Evolutionary conservation across 2,888 invertebrate genomes (phyloP).

Genomic region (Diogma glabrata): DNA sequence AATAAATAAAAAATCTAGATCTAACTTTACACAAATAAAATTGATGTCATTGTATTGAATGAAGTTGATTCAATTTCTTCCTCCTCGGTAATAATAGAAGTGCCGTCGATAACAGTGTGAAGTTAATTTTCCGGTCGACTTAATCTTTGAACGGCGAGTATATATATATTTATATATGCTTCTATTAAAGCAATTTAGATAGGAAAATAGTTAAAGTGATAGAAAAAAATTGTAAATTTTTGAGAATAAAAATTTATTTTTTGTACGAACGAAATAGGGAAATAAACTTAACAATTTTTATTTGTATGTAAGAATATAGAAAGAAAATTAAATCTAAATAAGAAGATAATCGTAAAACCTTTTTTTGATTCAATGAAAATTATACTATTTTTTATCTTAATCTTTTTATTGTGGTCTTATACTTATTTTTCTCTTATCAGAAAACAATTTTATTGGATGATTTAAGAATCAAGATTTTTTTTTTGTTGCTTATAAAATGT

Average conservation of each 20-base stretch:
- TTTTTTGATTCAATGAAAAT: constrained; percentile 3
- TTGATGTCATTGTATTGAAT: no score
- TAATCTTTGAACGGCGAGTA: constrained; percentile 19
- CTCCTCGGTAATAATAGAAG: no score
- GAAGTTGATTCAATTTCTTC: no score
- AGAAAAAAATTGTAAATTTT: constrained; percentile 8
- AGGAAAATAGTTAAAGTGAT: constrained; percentile 1
- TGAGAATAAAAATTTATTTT: constrained; percentile 6
- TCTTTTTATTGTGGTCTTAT: constrained; percentile 8
- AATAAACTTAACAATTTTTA: not conserved
- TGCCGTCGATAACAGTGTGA: constrained; percentile 17
- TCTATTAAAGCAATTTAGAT: constrained; percentile 8
- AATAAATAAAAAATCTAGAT: no score
- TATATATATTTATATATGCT: constrained; percentile 6
- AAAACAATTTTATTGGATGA: constrained; percentile 8
- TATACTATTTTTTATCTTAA: constrained; percentile 7
- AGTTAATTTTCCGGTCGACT: constrained; percentile 26
- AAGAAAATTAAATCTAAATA: not conserved
- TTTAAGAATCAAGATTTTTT: no score
- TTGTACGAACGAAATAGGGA: constrained; percentile 1
- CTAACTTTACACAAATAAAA: no score
- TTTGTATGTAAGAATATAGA: not conserved
- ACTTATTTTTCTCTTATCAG: constrained; percentile 5
- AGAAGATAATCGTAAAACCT: not conserved
- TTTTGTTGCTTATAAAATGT: no score